Evolutionary conservation across 1,140 invertebrate species (phyloP), one percentile per base, ranked within the genome.

Genomic region (Centruroides sculpturatus): DNA sequence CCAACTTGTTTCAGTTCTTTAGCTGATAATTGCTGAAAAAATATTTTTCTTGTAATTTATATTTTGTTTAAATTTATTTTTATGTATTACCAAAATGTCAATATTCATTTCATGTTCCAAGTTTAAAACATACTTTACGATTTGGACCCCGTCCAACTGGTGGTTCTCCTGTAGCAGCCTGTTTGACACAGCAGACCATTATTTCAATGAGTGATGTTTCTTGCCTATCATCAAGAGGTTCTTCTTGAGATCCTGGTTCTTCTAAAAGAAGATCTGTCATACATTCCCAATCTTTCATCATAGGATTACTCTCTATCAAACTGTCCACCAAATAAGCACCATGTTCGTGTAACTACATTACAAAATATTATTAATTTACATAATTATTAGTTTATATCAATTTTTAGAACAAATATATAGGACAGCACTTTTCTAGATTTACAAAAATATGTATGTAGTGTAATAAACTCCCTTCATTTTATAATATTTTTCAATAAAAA

Each of bases 211-310:
- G 78, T 67, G 88, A 92, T 0, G 90, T 91, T 75, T 99, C 96
- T 73, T 89, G 80, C 34, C 76, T 66, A 74, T 94, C 92, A 75
- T 93, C 89, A 23, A 95, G 76, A 3, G 87, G 80, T 77, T 98
- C 93, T 75, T 98, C 93, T 59, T 83, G 83, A 11, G 84, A 82
- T 4, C 91, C 91, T 6, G 92, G 85, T 70, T 98, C 95, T 74
- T 97, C 93, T 7, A 99, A 74, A 56, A 99, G 73, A 59, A 99
- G 77, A 77, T 98, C 95, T 0, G 92, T 97, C 95, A 99, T 99
- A 71, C 93, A 97, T 72, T 98, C 92, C 95, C 96, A 99, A 76
- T 99, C 97, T 75, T 94, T 98, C 82, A 99, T 93, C 93, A 99
- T 98, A 23, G 87, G 84, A 77, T 98, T 97, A 41, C 89, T 94